Evolutionary conservation across 2,797 vertebrate genomes (phyloP).

Genomic region (Sebastes kiyomatsui): DNA sequence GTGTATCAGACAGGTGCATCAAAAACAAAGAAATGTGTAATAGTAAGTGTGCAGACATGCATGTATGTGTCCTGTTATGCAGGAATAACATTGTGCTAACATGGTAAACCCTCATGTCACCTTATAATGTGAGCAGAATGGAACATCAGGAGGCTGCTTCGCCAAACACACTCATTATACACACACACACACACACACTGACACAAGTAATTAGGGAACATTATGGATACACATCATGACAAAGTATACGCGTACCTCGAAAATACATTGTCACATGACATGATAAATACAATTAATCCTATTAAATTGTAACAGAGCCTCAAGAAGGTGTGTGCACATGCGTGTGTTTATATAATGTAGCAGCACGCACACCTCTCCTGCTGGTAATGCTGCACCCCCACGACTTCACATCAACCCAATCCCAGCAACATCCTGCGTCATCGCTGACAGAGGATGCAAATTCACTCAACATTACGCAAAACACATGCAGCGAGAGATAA

Average conservation of each 20-base stretch:
- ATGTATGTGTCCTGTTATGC: background rate
- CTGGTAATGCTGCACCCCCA: background rate
- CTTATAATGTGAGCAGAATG: background rate
- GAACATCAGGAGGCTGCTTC: background rate
- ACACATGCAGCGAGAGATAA: background rate
- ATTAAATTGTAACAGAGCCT: background rate
- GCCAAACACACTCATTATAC: background rate
- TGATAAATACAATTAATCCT: slow-evolving; percentile 1
- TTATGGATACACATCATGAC: background rate
- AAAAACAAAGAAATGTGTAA: background rate
- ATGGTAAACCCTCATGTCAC: background rate
- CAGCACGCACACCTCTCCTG: background rate
- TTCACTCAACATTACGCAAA: background rate
- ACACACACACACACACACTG: background rate
- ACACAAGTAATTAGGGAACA: background rate
- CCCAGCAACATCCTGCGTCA: slow-evolving; percentile 21
- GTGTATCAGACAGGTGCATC: background rate
- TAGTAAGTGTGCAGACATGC: background rate
- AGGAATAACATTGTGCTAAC: background rate
- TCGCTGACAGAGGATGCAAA: slow-evolving; percentile 16
- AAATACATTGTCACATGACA: background rate
- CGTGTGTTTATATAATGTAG: background rate
- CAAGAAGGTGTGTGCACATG: background rate
- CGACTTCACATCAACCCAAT: slow-evolving; percentile 10
- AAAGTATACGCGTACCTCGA: background rate